These are phyloP conservation scores for Bedellia somnulentella DNA, from an alignment of 2,888 invertebrate species.

Conservation along the genomic window DNA sequence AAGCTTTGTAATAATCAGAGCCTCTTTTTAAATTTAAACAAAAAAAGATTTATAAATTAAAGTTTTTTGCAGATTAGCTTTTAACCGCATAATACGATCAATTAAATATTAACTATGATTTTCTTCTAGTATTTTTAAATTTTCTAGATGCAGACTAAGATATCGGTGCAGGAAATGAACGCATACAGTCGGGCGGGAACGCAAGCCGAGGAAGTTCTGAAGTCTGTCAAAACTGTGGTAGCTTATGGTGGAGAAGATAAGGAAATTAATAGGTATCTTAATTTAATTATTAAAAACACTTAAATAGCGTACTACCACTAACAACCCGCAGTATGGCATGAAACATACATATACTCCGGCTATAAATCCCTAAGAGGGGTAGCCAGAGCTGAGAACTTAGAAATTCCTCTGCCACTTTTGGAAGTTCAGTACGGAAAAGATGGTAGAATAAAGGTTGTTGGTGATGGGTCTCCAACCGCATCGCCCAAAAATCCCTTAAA, in stretches of 20 bases:
- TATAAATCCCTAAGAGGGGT: no score
- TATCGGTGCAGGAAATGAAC: constrained; percentile 66
- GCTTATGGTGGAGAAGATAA: constrained; percentile 77
- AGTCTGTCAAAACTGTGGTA: constrained; percentile 72
- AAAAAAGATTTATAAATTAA: no score
- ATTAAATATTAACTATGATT: background rate
- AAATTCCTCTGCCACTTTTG: no score
- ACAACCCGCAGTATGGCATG: background rate
- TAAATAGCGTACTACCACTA: background rate
- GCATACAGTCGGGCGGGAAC: constrained; percentile 80
- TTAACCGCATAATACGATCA: background rate
- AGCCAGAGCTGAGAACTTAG: no score
- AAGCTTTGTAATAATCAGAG: no score
- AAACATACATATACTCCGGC: background rate
- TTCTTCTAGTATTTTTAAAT: constrained; percentile 2
- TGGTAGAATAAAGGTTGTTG: no score
- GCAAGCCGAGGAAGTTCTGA: constrained; percentile 77
- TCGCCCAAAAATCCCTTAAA: no score
- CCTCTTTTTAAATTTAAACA: no score
- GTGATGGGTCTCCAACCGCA: no score
- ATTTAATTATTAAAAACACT: background rate
- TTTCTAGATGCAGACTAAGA: constrained; percentile 60
- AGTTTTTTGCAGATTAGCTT: no score
- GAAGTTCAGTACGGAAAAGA: no score
- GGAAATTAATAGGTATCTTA: constrained; percentile 65